Percentiles rank a stretch among this genome's conserved stretches.
phyloP scores from a whole-genome alignment of 2,797 vertebrate species.

The Zalophus californianus region DNA sequence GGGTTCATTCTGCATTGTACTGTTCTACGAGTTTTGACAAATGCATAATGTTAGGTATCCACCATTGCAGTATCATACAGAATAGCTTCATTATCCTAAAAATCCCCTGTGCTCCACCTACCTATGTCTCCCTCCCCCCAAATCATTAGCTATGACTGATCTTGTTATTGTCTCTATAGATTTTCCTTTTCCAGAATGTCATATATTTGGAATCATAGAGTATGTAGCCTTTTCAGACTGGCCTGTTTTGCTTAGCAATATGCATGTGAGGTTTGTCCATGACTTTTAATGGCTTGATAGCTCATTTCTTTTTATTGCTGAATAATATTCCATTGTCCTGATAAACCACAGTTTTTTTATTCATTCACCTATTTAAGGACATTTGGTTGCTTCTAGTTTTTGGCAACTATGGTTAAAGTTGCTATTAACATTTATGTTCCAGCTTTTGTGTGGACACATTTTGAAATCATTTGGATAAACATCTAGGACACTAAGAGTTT shows the following conservation, averaged over 20 bases:
- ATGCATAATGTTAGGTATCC: background rate
- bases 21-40: background rate
- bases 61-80: background rate
- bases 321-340: constrained; percentile 20
- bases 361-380: background rate
- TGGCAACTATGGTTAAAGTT: background rate
- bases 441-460: background rate
- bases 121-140: background rate
- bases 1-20: background rate
- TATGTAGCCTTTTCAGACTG: background rate
- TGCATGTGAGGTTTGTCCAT: background rate
- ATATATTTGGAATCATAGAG: background rate
- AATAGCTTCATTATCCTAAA: constrained; percentile 17
- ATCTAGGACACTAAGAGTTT: background rate
- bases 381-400: background rate
- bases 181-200: background rate
- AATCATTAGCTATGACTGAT: background rate
- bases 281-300: background rate
- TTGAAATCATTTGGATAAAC: constrained; percentile 32
- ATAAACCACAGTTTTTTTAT: background rate
- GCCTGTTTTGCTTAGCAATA: background rate
- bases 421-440: background rate
- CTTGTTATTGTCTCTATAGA: background rate
- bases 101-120: background rate
- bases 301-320: background rate